phyloP scores from a whole-genome alignment of 2,113 vertebrate species.

The Menura novaehollandiae region DNA sequence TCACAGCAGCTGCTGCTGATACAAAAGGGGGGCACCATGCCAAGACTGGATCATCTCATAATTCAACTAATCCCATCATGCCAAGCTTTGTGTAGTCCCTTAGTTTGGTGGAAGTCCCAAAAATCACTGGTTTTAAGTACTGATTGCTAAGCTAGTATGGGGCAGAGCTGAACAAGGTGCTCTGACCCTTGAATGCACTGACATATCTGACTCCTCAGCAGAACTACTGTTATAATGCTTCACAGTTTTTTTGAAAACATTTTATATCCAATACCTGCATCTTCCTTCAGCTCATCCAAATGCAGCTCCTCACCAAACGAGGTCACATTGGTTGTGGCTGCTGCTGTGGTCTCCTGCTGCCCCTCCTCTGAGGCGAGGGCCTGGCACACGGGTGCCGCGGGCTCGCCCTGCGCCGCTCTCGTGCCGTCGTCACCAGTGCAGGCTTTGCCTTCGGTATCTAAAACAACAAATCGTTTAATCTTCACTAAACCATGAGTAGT shows the following conservation, averaged over 20 bases:
- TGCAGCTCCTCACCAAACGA: conserved; percentile 49
- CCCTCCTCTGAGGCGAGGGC: conserved; percentile 35
- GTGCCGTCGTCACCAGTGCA: conserved; percentile 35
- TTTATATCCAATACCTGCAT: conserved; percentile 67
- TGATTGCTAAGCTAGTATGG: not conserved
- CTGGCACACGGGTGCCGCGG: conserved; percentile 54
- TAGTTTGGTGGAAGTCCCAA: not conserved
- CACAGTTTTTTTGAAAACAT: not conserved
- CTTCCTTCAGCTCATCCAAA: conserved; percentile 47
- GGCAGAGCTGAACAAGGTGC: not conserved
- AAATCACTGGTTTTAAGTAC: not conserved
- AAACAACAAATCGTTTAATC: conserved; percentile 22
- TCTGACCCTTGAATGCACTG: not conserved
- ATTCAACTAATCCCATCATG: not conserved
- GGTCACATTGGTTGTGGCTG: conserved; percentile 10
- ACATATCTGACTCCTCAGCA: not conserved
- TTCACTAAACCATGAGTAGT: not conserved
- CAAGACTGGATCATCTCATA: not conserved
- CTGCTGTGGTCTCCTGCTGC: conserved; percentile 33
- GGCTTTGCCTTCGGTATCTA: conserved; percentile 71
- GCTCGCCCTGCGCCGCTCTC: conserved; percentile 36
- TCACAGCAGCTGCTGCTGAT: not conserved
- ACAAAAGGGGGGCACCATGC: not conserved
- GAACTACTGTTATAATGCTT: not conserved
- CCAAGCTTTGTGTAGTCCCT: not conserved